These are phyloP conservation scores for Sturnus vulgaris DNA, from an alignment of 2,113 vertebrate genomes.

Conservation along the genomic window DNA sequence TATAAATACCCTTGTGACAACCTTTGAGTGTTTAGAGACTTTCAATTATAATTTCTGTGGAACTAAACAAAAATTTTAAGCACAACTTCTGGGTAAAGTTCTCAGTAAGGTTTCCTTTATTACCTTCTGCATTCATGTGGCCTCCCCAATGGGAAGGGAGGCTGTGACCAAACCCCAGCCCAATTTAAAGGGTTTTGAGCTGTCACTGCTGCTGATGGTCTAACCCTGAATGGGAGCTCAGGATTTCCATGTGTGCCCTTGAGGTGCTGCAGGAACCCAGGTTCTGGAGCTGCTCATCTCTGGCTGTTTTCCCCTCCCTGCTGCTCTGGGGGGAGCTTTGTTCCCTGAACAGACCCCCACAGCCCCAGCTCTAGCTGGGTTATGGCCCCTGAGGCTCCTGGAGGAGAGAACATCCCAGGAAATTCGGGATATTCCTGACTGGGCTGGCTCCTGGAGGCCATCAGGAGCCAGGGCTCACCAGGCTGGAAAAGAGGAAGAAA, in stretches of 20 bases:
- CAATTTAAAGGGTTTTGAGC: not conserved
- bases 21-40: not conserved
- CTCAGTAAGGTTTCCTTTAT: not conserved
- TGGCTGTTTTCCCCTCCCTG: not conserved
- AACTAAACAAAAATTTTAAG: not conserved
- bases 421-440: not conserved
- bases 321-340: not conserved
- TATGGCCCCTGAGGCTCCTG: not conserved
- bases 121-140: not conserved
- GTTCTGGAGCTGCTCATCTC: not conserved
- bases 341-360: not conserved
- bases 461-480: not conserved
- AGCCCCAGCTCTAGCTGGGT: too few species aligned
- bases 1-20: not conserved
- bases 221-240: not conserved
- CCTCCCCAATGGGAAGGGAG: not conserved
- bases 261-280: not conserved
- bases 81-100: not conserved
- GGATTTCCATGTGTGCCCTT: rapidly evolving
- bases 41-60: not conserved
- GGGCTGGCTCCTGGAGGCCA: not conserved
- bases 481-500: not conserved
- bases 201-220: not conserved
- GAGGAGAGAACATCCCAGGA: not conserved
- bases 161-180: not conserved